A percentile compares a stretch with the other conserved stretches of the same genome.
Evolutionary conservation across 2,797 vertebrate species (phyloP).

Genomic region (Protosalanx chinensis): DNA sequence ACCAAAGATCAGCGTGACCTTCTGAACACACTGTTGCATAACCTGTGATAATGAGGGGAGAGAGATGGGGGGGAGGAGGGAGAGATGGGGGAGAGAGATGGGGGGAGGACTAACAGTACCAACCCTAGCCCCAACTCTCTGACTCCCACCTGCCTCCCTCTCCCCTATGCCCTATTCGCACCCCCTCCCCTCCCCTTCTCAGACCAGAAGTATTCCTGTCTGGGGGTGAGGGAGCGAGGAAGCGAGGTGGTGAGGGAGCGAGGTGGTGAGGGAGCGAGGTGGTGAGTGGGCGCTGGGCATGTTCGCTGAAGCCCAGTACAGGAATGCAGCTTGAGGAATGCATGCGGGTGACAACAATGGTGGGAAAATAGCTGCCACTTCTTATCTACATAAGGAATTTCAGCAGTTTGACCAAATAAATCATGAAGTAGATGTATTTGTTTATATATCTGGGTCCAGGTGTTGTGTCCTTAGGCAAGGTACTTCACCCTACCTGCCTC

Average conservation of each 20-base stretch:
- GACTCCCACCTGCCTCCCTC: no score
- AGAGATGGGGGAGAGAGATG: neutral
- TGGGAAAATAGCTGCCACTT: constrained; percentile 52
- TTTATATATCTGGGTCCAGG: neutral
- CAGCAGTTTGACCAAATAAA: constrained; percentile 28
- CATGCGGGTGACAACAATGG: constrained; percentile 57
- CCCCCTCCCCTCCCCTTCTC: no score
- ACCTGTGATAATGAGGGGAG: constrained; percentile 22
- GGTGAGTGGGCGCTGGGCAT: constrained; percentile 38
- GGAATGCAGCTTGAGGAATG: constrained; percentile 55
- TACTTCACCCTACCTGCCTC: no score
- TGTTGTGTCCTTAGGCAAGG: no score
- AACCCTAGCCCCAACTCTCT: no score
- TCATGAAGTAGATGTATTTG: constrained; percentile 12
- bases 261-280: neutral
- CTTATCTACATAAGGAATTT: constrained; percentile 54
- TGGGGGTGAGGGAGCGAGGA: neutral
- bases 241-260: neutral
- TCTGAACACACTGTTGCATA: constrained; percentile 37
- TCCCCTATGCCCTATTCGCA: no score
- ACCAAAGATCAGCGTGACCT: constrained; percentile 17
- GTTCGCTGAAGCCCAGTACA: constrained; percentile 28
- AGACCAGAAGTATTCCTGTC: no score
- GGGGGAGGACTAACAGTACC: neutral
- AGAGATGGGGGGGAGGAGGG: constrained; percentile 10